Percentiles rank a stretch among this genome's conserved stretches.
Evolutionary conservation across 2,113 vertebrate genomes (phyloP).

Genomic region (Gallinago undulata): DNA sequence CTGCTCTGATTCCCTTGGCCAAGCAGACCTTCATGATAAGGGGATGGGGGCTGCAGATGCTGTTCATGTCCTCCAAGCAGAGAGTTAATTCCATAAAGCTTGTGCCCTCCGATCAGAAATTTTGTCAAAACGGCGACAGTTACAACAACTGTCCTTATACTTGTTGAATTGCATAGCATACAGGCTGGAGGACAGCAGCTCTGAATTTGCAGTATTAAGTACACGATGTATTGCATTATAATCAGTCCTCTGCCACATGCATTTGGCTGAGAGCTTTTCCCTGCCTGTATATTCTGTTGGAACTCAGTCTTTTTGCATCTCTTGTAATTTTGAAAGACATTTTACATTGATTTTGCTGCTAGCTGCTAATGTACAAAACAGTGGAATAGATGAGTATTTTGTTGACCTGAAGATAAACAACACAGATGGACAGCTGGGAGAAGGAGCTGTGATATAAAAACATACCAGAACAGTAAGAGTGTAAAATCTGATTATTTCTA

Average conservation of each 20-base stretch:
- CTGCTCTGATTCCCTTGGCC: background rate
- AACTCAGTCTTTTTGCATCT: background rate
- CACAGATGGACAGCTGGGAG: background rate
- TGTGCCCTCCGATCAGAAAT: background rate
- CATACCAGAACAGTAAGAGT: accelerated
- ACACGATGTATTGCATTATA: accelerated
- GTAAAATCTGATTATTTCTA: background rate
- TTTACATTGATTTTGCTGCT: background rate
- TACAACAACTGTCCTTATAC: accelerated
- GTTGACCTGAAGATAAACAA: background rate
- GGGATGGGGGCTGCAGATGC: background rate
- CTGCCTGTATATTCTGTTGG: background rate
- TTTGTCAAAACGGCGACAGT: background rate
- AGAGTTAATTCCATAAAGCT: background rate
- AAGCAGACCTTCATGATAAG: background rate
- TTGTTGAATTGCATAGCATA: background rate
- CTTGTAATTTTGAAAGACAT: background rate
- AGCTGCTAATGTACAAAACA: background rate
- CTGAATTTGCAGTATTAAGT: background rate
- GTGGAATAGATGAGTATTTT: background rate
- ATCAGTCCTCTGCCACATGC: accelerated
- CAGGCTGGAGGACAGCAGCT: background rate
- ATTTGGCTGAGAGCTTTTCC: accelerated
- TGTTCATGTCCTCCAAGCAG: accelerated
- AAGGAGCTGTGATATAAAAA: background rate